A percentile compares a stretch with the other conserved stretches of the same genome.
These are phyloP conservation scores for Trichosurus vulpecula DNA, from an alignment of 2,797 vertebrate genomes.

Conservation along the genomic window DNA sequence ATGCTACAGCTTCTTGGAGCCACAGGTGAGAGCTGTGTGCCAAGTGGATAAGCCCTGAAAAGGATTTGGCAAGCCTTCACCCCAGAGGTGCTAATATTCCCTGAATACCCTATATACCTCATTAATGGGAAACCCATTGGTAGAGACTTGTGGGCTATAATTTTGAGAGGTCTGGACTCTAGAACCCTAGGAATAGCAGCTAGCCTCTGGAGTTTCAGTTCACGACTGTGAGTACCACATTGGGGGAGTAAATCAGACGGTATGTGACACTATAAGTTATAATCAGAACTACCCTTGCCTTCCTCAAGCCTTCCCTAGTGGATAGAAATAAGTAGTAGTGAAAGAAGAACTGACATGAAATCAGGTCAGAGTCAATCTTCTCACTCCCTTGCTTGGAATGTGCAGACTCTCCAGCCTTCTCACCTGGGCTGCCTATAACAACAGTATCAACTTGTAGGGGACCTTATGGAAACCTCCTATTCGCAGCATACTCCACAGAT, in stretches of 20 bases:
- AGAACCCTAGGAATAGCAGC: not conserved
- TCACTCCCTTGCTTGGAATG: not conserved
- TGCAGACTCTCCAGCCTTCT: not conserved
- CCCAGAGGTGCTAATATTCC: not conserved
- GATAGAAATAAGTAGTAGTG: not conserved
- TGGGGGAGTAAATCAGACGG: not conserved
- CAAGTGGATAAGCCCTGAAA: not conserved
- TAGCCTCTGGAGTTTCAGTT: not conserved
- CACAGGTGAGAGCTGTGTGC: not conserved
- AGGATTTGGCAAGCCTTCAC: not conserved
- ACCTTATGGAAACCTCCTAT: not conserved
- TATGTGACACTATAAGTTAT: not conserved
- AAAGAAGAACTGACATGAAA: not conserved
- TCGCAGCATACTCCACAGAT: not conserved
- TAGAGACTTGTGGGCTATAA: not conserved
- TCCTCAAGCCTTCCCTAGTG: not conserved
- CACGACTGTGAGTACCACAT: not conserved
- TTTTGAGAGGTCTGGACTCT: not conserved
- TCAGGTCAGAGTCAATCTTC: not conserved
- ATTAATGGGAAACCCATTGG: too few relatives aligned
- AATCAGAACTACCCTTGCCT: not conserved
- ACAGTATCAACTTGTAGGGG: not conserved
- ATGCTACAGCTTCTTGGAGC: not conserved
- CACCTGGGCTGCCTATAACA: not conserved
- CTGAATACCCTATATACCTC: not conserved